A percentile compares a stretch with the other conserved stretches of the same genome.
Evolutionary conservation across 2,113 vertebrate genomes (phyloP).

Genomic region (Ramphastos sulfuratus): DNA sequence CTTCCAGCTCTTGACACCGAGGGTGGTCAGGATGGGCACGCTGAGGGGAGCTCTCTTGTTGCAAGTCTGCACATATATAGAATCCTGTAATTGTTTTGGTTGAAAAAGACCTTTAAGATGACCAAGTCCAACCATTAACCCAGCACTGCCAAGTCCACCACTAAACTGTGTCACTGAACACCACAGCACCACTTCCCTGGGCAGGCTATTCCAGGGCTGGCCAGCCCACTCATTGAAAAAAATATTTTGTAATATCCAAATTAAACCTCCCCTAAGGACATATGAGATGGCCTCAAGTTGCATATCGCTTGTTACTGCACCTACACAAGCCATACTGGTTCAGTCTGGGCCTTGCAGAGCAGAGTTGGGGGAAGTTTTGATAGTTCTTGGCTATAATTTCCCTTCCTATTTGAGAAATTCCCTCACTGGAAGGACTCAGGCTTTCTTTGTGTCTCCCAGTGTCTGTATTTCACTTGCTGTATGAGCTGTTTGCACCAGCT

Average conservation of each 20-base stretch:
- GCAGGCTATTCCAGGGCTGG: too few species aligned
- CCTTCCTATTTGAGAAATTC: background rate
- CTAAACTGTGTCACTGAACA: too few species aligned
- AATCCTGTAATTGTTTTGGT: too few species aligned
- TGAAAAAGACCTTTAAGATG: too few species aligned
- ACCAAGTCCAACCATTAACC: too few species aligned
- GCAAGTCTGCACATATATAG: fast-evolving
- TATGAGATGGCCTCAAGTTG: too few species aligned
- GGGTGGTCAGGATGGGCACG: fast-evolving
- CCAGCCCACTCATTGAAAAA: too few species aligned
- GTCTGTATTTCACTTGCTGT: background rate
- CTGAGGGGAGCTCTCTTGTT: background rate
- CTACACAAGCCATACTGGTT: background rate
- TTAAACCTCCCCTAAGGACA: too few species aligned
- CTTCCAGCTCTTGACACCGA: background rate
- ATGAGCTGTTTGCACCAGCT: fast-evolving
- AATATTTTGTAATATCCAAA: too few species aligned
- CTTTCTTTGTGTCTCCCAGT: background rate
- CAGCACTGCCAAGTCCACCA: too few species aligned
- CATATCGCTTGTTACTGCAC: too few species aligned
- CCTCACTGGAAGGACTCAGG: background rate
- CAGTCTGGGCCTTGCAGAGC: fast-evolving
- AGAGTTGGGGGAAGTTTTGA: background rate
- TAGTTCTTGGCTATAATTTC: background rate
- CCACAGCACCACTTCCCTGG: too few species aligned